phyloP scores from a whole-genome alignment of 2,888 invertebrate species.

The Odontocolon sp. region DNA sequence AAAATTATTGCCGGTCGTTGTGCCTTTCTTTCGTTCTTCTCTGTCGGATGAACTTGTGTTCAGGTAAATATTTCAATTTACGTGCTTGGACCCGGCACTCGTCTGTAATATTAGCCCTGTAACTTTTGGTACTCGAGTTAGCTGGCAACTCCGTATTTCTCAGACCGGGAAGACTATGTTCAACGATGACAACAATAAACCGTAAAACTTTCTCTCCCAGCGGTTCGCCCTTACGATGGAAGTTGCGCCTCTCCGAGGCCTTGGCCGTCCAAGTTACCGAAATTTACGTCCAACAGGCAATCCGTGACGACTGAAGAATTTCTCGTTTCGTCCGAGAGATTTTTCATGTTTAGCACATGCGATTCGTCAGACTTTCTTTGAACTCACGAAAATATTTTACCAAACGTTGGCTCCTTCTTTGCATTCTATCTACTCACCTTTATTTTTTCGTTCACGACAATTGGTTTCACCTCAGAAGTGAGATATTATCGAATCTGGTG shows the following conservation, averaged over 20 bases:
- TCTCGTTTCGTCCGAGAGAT: conserved; percentile 13
- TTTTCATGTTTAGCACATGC: conserved; percentile 37
- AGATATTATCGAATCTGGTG: conserved; percentile 16
- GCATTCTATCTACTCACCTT: neutral
- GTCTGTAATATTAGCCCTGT: conserved; percentile 4
- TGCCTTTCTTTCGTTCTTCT: conserved; percentile 23
- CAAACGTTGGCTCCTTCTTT: conserved; percentile 26
- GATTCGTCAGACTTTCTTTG: conserved; percentile 58
- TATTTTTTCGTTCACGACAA: conserved; percentile 31
- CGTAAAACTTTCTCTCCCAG: conserved; percentile 67
- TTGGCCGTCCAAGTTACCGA: conserved; percentile 20
- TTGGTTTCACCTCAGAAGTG: conserved; percentile 24
- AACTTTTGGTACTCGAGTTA: conserved; percentile 13
- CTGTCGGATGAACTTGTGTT: too few relatives aligned
- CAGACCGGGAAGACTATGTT: neutral
- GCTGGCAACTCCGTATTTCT: neutral
- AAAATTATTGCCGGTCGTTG: conserved; percentile 63
- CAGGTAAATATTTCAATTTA: conserved; percentile 19
- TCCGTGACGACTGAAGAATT: conserved; percentile 38
- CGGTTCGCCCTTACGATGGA: conserved; percentile 1
- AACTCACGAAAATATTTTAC: conserved; percentile 56
- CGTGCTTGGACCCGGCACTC: neutral
- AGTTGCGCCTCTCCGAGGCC: conserved; percentile 16
- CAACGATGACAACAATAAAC: conserved; percentile 58
- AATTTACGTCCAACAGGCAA: conserved; percentile 36